Evolutionary conservation across 2,113 vertebrate species (phyloP).

Genomic region (Cyrtonyx montezumae): DNA sequence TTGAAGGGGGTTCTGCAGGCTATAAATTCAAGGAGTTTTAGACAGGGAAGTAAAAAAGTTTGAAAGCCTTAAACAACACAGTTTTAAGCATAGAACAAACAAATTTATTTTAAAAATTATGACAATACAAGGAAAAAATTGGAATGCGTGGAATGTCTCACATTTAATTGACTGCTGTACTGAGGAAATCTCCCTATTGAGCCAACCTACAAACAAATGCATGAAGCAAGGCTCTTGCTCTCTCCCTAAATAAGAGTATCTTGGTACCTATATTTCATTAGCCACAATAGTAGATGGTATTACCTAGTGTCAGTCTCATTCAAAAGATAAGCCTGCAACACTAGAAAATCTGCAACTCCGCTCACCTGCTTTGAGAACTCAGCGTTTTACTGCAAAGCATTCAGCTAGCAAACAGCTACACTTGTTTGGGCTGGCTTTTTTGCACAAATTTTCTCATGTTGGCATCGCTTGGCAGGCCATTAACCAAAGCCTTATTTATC

Average conservation of each 20-base stretch:
- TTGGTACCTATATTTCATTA: background rate
- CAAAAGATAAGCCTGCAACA: background rate
- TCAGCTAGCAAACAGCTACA: background rate
- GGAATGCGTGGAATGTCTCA: background rate
- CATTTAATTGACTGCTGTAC: background rate
- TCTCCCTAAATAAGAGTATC: background rate
- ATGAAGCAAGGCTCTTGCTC: background rate
- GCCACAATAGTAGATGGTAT: background rate
- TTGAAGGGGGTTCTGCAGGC: background rate
- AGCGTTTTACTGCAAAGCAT: background rate
- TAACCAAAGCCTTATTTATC: background rate
- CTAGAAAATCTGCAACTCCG: background rate
- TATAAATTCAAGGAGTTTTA: background rate
- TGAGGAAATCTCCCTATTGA: background rate
- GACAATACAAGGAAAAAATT: background rate
- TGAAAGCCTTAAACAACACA: background rate
- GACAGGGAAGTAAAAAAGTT: background rate
- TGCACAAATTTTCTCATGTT: background rate
- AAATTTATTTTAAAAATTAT: background rate
- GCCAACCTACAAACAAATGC: background rate
- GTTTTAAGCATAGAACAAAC: background rate
- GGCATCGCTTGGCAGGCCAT: background rate
- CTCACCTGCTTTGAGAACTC: background rate
- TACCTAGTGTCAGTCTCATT: background rate
- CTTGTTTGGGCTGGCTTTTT: background rate